Conservation (phyloP, 2,888 invertebrate species). For the Meliscaeva auricollis region DNA sequence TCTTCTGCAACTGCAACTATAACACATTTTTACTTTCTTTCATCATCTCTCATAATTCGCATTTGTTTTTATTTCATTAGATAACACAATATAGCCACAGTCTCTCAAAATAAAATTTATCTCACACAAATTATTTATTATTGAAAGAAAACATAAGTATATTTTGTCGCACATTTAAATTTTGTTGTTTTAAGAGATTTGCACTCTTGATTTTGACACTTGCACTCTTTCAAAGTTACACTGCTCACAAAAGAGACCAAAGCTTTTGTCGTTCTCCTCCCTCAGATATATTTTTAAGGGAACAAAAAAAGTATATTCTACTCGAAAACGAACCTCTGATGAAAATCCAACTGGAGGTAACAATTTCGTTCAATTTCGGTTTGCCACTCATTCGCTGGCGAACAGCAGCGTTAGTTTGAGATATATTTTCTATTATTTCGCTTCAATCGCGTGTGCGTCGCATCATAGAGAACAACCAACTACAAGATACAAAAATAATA, state of each 20-base stretch:
- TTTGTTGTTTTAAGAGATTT: conserved; percentile 72
- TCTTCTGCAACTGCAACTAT: conserved; percentile 43
- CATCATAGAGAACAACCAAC: conserved; percentile 12
- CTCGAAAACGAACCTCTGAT: neutral
- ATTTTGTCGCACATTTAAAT: neutral
- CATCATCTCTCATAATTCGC: conserved; percentile 69
- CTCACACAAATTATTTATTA: conserved; percentile 23
- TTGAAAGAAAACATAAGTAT: neutral
- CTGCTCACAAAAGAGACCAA: conserved; percentile 56
- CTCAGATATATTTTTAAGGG: neutral
- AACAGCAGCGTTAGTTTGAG: conserved; percentile 71
- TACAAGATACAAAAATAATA: conserved; percentile 33
- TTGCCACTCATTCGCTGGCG: conserved; percentile 73
- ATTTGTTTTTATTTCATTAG: conserved; percentile 64
- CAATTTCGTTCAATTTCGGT: conserved; percentile 61
- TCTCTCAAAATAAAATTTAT: conserved; percentile 50
- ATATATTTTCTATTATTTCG: conserved; percentile 47
- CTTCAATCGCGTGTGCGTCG: conserved; percentile 59
- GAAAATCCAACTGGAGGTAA: conserved; percentile 52
- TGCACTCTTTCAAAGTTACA: too few relatives aligned
- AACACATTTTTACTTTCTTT: conserved; percentile 62
- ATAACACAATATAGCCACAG: conserved; percentile 40
- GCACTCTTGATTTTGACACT: neutral
- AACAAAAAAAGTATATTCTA: neutral
- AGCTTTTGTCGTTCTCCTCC: neutral